Conservation (phyloP, 1,140 invertebrate species). For the Rhagoletis zephyria region DNA sequence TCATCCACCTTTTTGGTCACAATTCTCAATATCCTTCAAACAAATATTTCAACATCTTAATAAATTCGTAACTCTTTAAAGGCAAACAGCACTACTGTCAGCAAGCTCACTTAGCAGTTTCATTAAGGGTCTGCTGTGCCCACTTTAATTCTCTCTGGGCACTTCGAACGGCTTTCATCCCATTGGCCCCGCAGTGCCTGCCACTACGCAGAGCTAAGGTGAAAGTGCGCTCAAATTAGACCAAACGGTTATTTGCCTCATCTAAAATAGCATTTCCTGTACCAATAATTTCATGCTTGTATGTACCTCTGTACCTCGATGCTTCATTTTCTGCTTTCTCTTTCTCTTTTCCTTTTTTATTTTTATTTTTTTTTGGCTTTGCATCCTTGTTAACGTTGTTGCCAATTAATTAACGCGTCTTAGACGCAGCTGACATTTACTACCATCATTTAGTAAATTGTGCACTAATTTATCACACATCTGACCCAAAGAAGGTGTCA, state of each 20-base stretch:
- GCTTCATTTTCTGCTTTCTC: neutral
- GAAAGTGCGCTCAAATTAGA: conserved; percentile 38
- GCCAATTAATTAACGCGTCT: conserved; percentile 47
- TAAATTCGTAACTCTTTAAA: neutral
- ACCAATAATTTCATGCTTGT: neutral
- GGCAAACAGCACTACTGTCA: neutral
- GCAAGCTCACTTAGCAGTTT: neutral
- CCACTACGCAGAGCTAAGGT: neutral
- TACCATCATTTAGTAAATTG: conserved; percentile 44
- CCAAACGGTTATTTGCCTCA: neutral
- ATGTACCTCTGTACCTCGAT: too few relatives aligned
- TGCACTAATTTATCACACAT: conserved; percentile 54
- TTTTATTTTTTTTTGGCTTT: neutral
- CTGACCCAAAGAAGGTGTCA: conserved; percentile 23
- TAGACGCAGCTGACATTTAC: conserved; percentile 49
- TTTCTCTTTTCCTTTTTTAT: neutral
- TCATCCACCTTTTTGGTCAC: too few relatives aligned
- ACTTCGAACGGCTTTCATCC: neutral
- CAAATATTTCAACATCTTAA: conserved; percentile 1
- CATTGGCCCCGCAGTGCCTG: neutral
- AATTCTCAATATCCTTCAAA: neutral
- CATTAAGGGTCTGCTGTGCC: neutral
- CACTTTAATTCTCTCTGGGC: neutral
- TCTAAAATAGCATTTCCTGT: neutral
- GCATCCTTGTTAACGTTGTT: conserved; percentile 23